Conservation (phyloP, 2,113 vertebrate genomes). For the Corythaeola cristata region DNA sequence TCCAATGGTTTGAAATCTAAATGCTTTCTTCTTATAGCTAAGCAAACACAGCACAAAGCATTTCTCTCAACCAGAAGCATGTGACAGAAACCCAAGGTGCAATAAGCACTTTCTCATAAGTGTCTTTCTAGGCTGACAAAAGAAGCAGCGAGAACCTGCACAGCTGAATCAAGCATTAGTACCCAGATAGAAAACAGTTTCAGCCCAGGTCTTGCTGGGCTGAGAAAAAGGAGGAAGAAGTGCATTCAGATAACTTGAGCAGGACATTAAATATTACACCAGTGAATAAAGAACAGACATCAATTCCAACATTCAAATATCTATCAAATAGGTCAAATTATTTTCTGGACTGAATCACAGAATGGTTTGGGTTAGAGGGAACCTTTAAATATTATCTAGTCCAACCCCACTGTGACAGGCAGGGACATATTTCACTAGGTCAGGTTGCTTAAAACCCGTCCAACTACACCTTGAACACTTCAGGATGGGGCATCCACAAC, state of each 20-base stretch:
- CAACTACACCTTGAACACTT: not conserved
- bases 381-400: not conserved
- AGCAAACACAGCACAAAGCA: not conserved
- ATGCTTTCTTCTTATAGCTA: not conserved
- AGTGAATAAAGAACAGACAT: not conserved
- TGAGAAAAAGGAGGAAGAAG: not conserved
- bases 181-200: not conserved
- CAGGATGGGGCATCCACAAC: not conserved
- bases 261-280: not conserved
- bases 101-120: not conserved
- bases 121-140: not conserved
- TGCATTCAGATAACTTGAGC: not conserved
- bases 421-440: not conserved
- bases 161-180: not conserved
- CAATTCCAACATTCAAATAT: not conserved
- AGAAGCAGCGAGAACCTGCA: not conserved
- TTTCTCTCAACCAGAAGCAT: not conserved
- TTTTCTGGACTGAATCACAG: not conserved
- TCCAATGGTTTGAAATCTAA: not conserved
- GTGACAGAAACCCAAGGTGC: not conserved
- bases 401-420: not conserved
- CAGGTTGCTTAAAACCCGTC: not conserved
- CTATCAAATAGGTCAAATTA: not conserved
- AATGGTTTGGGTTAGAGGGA: not conserved
- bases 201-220: not conserved